Evolutionary conservation across 2,113 vertebrate species (phyloP), one percentile per base, ranked within the genome.

Genomic region (Upupa epops): DNA sequence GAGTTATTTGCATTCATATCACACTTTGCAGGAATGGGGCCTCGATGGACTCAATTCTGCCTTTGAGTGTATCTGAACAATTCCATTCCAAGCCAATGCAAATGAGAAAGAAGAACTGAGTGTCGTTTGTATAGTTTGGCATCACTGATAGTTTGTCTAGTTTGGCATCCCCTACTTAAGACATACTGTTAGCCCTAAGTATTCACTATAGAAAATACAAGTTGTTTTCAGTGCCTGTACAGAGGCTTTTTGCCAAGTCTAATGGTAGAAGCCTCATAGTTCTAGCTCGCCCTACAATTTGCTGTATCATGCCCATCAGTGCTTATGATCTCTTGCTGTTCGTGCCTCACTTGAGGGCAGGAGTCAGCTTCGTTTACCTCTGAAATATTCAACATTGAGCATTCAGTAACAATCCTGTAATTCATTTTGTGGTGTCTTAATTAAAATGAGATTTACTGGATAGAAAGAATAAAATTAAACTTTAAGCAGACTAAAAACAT

Each of bases 391-490:
- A 84, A 71, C 59, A 89, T 72, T 32, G 29, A 84, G 45, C 61
- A 89, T 86, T 40, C 78, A 89, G 60, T 79, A 94, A 79, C 54
- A 75, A 54, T 52, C 48, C 54, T 51, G 76, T 59, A 95, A 96
- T 86, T 90, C 49, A 88, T 92, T 96, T 65, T 93, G 48, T 78
- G 66, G 48, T 90, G 81, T 79, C 88, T 95, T 95, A 93, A 97
- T 95, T 90, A 95, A 91, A 92, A 92, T 49, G 46, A 93, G 83
- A 94, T 89, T 94, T 94, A 93, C 91, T 95, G 92, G 82, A 95
- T 52, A 71, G 69, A 96, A 92, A 83, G 83, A 86, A 87, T 92
- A 92, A 95, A 96, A 96, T 96, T 94, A 95, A 96, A 96, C 66
- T 93, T 94, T 94, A 87, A 81, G 59, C 42, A 83, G 75, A 85